These are phyloP conservation scores for Antennarius maculatus DNA, from an alignment of 2,797 vertebrate genomes.

Conservation along the genomic window DNA sequence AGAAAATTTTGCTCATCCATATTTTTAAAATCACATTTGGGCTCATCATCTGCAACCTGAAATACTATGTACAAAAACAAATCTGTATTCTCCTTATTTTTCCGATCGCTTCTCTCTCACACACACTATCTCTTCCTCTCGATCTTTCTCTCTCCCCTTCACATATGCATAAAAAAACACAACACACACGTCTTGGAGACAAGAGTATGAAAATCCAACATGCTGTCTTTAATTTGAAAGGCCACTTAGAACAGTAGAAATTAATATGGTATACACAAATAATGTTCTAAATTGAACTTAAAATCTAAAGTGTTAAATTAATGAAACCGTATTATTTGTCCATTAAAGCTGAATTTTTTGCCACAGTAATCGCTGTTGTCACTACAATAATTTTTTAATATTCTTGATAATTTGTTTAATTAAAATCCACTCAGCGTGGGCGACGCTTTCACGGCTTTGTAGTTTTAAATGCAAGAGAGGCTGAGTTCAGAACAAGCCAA, in stretches of 20 bases:
- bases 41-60: background rate
- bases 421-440: slow-evolving; percentile 28
- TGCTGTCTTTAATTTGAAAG: slow-evolving; percentile 14
- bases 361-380: slow-evolving; percentile 35
- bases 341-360: slow-evolving; percentile 10
- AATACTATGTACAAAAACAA: slow-evolving; percentile 6
- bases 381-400: slow-evolving; percentile 25
- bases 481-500: slow-evolving; percentile 72
- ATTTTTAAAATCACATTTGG: background rate
- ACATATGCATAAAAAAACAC: no score
- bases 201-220: slow-evolving; percentile 4
- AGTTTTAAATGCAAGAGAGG: slow-evolving; percentile 62
- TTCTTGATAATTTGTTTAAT: slow-evolving; percentile 42
- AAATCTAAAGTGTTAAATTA: slow-evolving; percentile 31
- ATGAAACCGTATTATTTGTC: slow-evolving; percentile 24
- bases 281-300: slow-evolving; percentile 31
- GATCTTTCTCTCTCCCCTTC: background rate
- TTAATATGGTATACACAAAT: slow-evolving; percentile 30
- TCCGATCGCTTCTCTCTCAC: background rate
- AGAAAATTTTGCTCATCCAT: slow-evolving; percentile 4
- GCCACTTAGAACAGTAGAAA: slow-evolving; percentile 30
- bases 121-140: background rate
- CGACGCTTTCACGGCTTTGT: slow-evolving; percentile 36
- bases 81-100: slow-evolving; percentile 2
- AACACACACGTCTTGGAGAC: background rate